A percentile compares a stretch with the other conserved stretches of the same genome.
Evolutionary conservation across 1,140 invertebrate genomes (phyloP).

Genomic region (Pachyrhynchus sulphureomaculatus): DNA sequence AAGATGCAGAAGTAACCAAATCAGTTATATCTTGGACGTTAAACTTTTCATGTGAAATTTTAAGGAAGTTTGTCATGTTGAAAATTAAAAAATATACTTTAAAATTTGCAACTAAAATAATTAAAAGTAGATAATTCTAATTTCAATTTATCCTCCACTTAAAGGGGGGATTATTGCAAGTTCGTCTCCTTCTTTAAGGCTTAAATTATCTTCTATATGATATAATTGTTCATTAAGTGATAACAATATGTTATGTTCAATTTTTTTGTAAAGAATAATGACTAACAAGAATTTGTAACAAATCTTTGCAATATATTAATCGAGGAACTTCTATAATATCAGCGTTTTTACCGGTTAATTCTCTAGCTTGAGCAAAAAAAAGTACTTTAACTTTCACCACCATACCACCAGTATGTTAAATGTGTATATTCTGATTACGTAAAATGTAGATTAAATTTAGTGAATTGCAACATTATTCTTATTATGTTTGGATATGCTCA

Average conservation of each 20-base stretch:
- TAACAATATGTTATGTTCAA: slow-evolving; percentile 71
- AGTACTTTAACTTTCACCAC: slow-evolving; percentile 63
- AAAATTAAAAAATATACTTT: neutral
- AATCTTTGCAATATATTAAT: slow-evolving; percentile 55
- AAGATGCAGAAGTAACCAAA: slow-evolving; percentile 68
- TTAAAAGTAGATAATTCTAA: neutral
- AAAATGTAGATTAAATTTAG: too few species aligned
- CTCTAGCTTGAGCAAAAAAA: slow-evolving; percentile 86
- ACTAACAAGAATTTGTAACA: slow-evolving; percentile 61
- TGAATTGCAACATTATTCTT: too few species aligned
- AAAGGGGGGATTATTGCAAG: slow-evolving; percentile 85
- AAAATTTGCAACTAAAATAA: neutral
- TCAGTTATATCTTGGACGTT: slow-evolving; percentile 68
- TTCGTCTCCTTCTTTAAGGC: slow-evolving; percentile 67
- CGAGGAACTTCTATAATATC: slow-evolving; percentile 55
- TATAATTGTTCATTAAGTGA: slow-evolving; percentile 81
- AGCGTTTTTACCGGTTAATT: slow-evolving; percentile 67
- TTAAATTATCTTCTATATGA: slow-evolving; percentile 54
- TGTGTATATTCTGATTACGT: too few species aligned
- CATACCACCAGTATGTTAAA: slow-evolving; percentile 24
- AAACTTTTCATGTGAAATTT: slow-evolving; percentile 68
- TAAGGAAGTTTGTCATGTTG: slow-evolving; percentile 63
- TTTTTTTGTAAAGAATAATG: slow-evolving; percentile 66
- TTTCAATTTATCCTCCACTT: slow-evolving; percentile 69
- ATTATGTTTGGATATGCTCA: too few species aligned